Conservation (phyloP, 2,113 vertebrate species). For the Austrofundulus limnaeus region DNA sequence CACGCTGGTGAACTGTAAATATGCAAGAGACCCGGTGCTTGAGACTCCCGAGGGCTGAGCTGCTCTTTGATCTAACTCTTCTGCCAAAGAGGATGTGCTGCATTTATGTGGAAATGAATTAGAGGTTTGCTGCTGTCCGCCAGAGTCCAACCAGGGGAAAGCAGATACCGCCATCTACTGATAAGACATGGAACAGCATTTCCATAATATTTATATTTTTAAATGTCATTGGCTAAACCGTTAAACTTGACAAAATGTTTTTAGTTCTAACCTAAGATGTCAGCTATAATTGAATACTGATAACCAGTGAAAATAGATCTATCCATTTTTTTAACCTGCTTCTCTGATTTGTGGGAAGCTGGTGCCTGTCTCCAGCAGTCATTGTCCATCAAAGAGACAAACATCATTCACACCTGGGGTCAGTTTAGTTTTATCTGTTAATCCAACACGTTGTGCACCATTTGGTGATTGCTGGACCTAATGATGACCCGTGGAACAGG, state of each 20-base stretch:
- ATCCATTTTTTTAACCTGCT: too few species aligned
- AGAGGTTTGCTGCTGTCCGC: neutral
- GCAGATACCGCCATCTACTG: conserved; percentile 55
- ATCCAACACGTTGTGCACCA: too few species aligned
- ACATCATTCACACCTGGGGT: too few species aligned
- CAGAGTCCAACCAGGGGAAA: neutral
- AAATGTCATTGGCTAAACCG: neutral
- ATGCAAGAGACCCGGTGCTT: conserved; percentile 56
- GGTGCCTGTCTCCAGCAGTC: too few species aligned
- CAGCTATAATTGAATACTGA: too few species aligned
- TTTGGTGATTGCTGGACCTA: too few species aligned
- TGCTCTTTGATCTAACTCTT: conserved; percentile 42
- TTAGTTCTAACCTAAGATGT: too few species aligned
- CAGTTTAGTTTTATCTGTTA: too few species aligned
- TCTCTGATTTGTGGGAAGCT: too few species aligned
- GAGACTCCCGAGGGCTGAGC: conserved; percentile 43
- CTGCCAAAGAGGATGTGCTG: conserved; percentile 31
- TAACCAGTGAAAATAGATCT: too few species aligned
- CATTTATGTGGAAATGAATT: conserved; percentile 43
- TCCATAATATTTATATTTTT: neutral
- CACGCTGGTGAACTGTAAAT: conserved; percentile 62
- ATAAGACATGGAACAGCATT: conserved; percentile 5
- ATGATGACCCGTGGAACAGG: too few species aligned
- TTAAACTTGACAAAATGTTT: neutral
- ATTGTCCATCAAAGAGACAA: too few species aligned